Evolutionary conservation across 2,113 vertebrate species (phyloP), one percentile per base, ranked within the genome.

Genomic region (Lampris incognitus): DNA sequence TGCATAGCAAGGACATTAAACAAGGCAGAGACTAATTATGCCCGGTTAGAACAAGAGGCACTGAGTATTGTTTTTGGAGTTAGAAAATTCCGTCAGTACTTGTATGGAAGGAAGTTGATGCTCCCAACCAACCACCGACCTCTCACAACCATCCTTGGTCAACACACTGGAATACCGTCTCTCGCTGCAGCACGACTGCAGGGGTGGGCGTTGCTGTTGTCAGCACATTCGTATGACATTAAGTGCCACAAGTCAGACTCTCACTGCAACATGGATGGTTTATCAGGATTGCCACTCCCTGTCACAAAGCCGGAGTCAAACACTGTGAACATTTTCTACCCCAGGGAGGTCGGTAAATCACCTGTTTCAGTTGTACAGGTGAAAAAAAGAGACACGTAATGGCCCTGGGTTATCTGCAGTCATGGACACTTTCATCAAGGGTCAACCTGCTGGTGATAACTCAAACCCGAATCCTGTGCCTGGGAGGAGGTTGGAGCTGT

Each of bases 21-120:
- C 72, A 79, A 86, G 74, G 75, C 84, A 84, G 72, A 90, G 86
- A 60, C 69, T 73, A 88, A 85, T 73, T 65, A 81, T 2, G 69
- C 56, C 67, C 63, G 82, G 80, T 86, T 81, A 58, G 74, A 89
- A 82, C 55, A 36, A 66, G 75, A 90, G 36, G 49, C 80, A 63
- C 63, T 84, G 74, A 69, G 11, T 10, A 86, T 88, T 74, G 77
- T 60, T 24, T 24, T 24, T 24, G 24, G 24, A 24, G 24, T 24
- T 24, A 24, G 24, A 24, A 24, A 24, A 24, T 24, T 24, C 24
- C 24, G 24, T 24, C 24, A 24, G 24, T 24, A 24, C 24, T 24
- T 24, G 24, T 24, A 24, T 24, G 24, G 24, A 24, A 24, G 24
- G 24, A 24, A 24, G 24, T 24, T 24, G 24, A 24, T 24, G 48